Evolutionary conservation across 2,797 vertebrate species (phyloP).

Genomic region (Rousettus madagascariensis): DNA sequence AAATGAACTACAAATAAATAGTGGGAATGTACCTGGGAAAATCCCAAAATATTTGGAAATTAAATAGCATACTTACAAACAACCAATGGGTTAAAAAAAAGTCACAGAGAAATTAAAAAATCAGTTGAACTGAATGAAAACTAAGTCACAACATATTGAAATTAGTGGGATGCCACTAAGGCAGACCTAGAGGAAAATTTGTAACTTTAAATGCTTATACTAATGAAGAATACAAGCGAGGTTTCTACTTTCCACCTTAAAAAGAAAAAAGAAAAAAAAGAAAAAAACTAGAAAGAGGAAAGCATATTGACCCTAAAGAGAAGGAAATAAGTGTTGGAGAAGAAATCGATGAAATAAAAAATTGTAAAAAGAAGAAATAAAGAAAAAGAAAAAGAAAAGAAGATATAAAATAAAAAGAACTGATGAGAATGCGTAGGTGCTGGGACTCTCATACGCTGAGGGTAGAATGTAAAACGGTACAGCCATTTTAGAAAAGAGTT

Average conservation of each 20-base stretch:
- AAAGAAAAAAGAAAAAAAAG: neutral
- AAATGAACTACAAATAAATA: neutral
- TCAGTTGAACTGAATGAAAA: neutral
- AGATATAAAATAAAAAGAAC: neutral
- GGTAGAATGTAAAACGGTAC: neutral
- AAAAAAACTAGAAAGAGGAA: neutral
- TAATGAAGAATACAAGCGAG: neutral
- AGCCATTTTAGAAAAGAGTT: neutral
- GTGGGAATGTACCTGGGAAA: neutral
- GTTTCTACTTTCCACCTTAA: neutral
- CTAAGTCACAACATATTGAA: neutral
- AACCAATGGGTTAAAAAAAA: neutral
- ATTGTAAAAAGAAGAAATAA: neutral
- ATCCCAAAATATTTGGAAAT: neutral
- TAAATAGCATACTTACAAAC: neutral
- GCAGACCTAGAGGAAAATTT: neutral
- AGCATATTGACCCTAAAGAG: neutral
- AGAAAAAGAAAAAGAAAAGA: neutral
- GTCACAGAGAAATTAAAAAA: neutral
- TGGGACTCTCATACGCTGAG: neutral
- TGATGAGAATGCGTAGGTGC: neutral
- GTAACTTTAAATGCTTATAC: neutral
- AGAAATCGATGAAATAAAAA: neutral
- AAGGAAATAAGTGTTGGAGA: neutral
- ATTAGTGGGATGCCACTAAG: neutral